Evolutionary conservation across 2,113 vertebrate species (phyloP), one percentile per base, ranked within the genome.

Genomic region (Cryptomyrus ogoouensis): DNA sequence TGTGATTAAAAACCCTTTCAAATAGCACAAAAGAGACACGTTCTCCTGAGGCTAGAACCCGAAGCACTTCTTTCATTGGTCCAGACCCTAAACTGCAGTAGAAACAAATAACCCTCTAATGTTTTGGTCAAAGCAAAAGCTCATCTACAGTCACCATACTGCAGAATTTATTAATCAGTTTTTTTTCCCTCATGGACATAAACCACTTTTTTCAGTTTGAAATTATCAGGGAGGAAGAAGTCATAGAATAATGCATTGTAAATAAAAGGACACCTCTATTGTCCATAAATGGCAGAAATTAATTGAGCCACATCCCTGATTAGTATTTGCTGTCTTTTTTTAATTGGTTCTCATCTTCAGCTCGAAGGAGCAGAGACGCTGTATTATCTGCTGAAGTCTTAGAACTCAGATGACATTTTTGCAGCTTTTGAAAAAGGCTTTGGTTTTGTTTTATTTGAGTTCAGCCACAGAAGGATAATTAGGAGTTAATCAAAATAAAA

Each of bases 301-400:
- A 87, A 87, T 87, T 87, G 85, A 52, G 50, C 49, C 13, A 27
- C 85, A 87, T 27, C 47, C 8, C 21, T 87, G 47, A 87, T 87
- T 17, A 87, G 85, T 87, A 56, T 87, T 87, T 87, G 49, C 85
- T 53, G 85, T 87, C 85, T 31, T 27, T 87, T 24, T 52, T 87
- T 56, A 87, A 87, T 53, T 87, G 85, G 49, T 31, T 35, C 4
- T 19, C 19, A 12, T 52, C 47, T 21, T 31, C 5, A 17, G 50
- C 85, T 39, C 5, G 50, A 39, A 39, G 85, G 50, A 39, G 15
- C n/a, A 39, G 47, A 87, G 50, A 19, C 6, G 31, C 15, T 24
- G 19, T 19, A 27, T 87, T 49, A 53, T 35, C n/a, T 19, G 49
- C 15, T 31, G 6, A 50, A 86, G 83, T 24, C 44, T 86, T 86